These are phyloP conservation scores for Musca vetustissima DNA, from an alignment of 1,140 invertebrate species.

Conservation along the genomic window DNA sequence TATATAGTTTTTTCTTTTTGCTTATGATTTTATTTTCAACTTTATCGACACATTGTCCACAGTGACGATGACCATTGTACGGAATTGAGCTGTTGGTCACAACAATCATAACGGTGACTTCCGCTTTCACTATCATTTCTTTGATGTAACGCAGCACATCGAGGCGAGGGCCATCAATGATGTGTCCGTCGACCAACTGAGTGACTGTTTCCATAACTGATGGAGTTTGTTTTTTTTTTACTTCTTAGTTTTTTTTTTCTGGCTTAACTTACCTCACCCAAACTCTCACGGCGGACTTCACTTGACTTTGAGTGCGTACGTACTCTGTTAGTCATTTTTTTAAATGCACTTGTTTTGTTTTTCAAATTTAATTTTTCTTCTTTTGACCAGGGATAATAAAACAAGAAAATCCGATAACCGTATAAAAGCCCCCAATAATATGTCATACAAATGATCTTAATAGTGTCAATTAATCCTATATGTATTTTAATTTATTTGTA, in stretches of 20 bases:
- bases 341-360: constrained; percentile 12
- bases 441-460: not conserved
- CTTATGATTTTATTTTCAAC: not conserved
- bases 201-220: too few relatives aligned
- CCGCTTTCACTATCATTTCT: constrained; percentile 20
- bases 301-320: not conserved
- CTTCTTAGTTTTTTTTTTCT: too few relatives aligned
- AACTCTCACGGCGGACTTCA: too few relatives aligned
- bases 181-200: too few relatives aligned
- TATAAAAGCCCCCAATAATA: not conserved
- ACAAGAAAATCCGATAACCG: not conserved
- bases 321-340: not conserved
- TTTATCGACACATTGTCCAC: not conserved
- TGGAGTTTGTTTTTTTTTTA: too few relatives aligned
- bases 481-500: too few relatives aligned
- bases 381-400: not conserved
- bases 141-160: too few relatives aligned
- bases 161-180: too few relatives aligned
- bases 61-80: not conserved
- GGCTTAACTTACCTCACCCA: too few relatives aligned
- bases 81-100: constrained; percentile 4
- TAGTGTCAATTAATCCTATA: not conserved
- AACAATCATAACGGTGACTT: constrained; percentile 4
- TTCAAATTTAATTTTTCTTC: not conserved
- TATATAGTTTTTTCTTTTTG: too few relatives aligned